Evolutionary conservation across 2,113 vertebrate species (phyloP).

Genomic region (Neogale vison): DNA sequence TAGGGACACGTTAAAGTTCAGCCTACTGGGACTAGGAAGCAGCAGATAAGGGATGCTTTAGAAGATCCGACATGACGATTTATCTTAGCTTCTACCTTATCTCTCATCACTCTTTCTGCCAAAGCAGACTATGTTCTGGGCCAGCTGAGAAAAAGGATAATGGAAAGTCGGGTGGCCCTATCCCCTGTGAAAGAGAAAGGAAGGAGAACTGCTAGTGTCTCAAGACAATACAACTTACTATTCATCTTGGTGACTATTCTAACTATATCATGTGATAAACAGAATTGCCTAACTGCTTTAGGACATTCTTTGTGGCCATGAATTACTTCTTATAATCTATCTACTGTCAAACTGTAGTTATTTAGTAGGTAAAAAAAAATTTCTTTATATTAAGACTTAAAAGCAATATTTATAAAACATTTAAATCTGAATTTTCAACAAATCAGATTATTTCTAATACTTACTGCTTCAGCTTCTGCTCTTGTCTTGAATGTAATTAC

Average conservation of each 20-base stretch:
- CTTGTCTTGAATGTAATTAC: slow-evolving; percentile 95
- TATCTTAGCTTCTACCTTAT: not conserved
- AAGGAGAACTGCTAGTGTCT: not conserved
- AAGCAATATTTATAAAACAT: slow-evolving; percentile 9
- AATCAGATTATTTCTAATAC: slow-evolving; percentile 72
- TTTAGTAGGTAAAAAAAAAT: not conserved
- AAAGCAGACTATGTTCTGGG: not conserved
- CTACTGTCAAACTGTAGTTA: not conserved
- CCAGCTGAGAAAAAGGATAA: not conserved
- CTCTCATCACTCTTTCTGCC: not conserved
- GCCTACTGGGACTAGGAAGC: not conserved
- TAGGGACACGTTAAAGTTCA: not conserved
- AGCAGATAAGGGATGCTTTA: not conserved
- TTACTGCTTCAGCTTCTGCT: slow-evolving; percentile 96
- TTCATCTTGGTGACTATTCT: slow-evolving; percentile 13
- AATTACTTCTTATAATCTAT: slow-evolving; percentile 11
- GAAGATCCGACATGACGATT: not conserved
- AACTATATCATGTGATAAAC: not conserved
- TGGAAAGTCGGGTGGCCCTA: not conserved
- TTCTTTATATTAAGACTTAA: slow-evolving; percentile 53
- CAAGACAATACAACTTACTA: not conserved
- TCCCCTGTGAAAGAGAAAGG: not conserved
- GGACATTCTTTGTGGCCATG: not conserved
- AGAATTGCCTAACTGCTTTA: slow-evolving; percentile 40
- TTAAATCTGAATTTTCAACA: slow-evolving; percentile 32